Percentiles rank a stretch among this genome's conserved stretches.
Conservation (phyloP, 2,888 invertebrate species). For the Protodeltote pygarga region DNA sequence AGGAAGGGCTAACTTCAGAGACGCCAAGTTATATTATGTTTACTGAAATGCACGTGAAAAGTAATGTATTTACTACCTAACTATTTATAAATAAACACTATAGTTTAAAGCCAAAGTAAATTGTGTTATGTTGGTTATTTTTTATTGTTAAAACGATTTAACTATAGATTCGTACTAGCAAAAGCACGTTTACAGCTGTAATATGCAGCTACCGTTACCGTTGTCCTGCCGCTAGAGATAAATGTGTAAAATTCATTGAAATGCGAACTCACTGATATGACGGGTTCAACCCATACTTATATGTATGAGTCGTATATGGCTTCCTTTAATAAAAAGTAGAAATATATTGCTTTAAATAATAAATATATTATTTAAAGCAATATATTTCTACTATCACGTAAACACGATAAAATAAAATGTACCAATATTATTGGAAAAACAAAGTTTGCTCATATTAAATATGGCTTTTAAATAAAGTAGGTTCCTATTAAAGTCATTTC, state of each 20-base stretch:
- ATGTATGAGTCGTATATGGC: too few species aligned
- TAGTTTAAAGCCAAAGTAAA: too few species aligned
- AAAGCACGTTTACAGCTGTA: slow-evolving; percentile 2
- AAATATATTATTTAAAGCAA: too few species aligned
- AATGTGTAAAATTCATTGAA: slow-evolving; percentile 37
- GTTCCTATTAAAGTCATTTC: not conserved
- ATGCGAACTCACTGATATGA: slow-evolving; percentile 30
- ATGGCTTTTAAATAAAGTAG: slow-evolving; percentile 8
- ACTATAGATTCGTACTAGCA: slow-evolving; percentile 18
- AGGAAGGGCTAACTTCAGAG: too few species aligned
- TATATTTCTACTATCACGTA: slow-evolving; percentile 36
- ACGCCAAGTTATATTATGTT: too few species aligned
- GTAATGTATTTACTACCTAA: too few species aligned
- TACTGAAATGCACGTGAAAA: too few species aligned
- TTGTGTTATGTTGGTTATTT: slow-evolving; percentile 34
- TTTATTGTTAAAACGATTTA: slow-evolving; percentile 30
- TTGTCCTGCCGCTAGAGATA: slow-evolving; percentile 15
- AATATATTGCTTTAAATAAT: too few species aligned
- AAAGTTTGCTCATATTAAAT: slow-evolving; percentile 22
- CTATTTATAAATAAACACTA: too few species aligned
- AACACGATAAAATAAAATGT: slow-evolving; percentile 28
- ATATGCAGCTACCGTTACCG: slow-evolving; percentile 12
- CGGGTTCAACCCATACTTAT: too few species aligned
- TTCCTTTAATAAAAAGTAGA: too few species aligned
- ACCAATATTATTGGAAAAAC: slow-evolving; percentile 30